phyloP scores from a whole-genome alignment of 1,140 invertebrate genomes.

The Cyclina sinensis region DNA sequence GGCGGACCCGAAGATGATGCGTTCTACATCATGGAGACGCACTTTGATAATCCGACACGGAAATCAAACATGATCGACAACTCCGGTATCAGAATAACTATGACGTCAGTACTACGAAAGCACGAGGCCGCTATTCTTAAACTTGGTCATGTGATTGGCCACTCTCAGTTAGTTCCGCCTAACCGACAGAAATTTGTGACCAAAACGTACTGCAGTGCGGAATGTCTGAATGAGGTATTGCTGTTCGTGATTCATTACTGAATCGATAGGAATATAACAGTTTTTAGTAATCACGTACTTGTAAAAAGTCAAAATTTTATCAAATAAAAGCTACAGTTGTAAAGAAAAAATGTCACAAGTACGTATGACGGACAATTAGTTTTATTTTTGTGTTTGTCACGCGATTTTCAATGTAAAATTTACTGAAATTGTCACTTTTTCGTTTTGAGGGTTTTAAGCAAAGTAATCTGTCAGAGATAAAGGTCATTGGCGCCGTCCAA shows the following conservation, averaged over 20 bases:
- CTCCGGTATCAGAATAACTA: conserved; percentile 42
- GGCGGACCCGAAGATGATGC: conserved; percentile 53
- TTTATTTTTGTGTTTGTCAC: too few relatives aligned
- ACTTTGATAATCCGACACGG: conserved; percentile 68
- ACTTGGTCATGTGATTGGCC: conserved; percentile 18
- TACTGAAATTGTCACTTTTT: too few relatives aligned
- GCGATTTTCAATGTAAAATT: too few relatives aligned
- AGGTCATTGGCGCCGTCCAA: conserved; percentile 68
- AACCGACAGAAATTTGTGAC: background rate
- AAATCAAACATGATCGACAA: conserved; percentile 47
- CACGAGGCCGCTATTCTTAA: conserved; percentile 43
- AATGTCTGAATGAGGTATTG: conserved; percentile 22
- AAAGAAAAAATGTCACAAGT: too few relatives aligned
- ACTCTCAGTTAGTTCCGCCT: conserved; percentile 31
- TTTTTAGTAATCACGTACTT: too few relatives aligned
- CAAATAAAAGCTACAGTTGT: too few relatives aligned
- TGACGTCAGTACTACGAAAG: conserved; percentile 17
- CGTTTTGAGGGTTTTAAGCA: conserved; percentile 4
- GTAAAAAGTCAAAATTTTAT: too few relatives aligned
- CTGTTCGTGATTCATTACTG: too few relatives aligned
- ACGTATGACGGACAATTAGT: too few relatives aligned
- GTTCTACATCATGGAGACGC: conserved; percentile 70
- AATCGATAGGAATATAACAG: too few relatives aligned
- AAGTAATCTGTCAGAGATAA: conserved; percentile 61
- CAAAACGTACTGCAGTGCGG: background rate